Evolutionary conservation across 2,797 vertebrate species (phyloP).

Genomic region (Gallirallus australis): DNA sequence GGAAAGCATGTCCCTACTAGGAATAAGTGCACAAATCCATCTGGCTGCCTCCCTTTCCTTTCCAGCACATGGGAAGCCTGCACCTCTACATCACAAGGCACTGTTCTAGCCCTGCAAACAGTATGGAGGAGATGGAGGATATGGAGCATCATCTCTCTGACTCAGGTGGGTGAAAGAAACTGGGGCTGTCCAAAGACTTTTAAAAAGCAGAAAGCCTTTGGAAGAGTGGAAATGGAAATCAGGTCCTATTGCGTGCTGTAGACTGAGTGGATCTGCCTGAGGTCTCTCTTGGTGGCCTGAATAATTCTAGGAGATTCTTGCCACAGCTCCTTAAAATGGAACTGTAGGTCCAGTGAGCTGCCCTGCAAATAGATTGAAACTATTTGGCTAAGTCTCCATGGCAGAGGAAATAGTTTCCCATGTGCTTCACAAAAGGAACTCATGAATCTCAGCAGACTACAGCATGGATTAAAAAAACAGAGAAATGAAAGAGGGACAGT

Average conservation of each 20-base stretch:
- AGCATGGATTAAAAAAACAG: background rate
- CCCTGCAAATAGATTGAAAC: background rate
- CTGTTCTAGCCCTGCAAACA: background rate
- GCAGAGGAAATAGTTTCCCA: background rate
- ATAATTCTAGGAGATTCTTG: background rate
- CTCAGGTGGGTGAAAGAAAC: accelerated
- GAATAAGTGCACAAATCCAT: background rate
- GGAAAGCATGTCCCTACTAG: background rate
- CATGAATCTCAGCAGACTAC: background rate
- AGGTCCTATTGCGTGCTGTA: accelerated
- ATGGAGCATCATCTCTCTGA: background rate
- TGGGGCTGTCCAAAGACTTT: background rate
- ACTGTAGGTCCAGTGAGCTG: accelerated
- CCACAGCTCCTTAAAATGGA: background rate
- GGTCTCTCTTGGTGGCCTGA: background rate
- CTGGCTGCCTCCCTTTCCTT: background rate
- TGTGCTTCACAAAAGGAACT: background rate
- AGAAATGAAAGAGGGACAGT: background rate
- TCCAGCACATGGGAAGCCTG: background rate
- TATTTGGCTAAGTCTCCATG: background rate
- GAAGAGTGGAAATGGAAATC: background rate
- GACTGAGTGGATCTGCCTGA: background rate
- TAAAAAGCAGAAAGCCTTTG: background rate
- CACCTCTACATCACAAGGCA: background rate
- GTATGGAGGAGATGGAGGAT: background rate